Evolutionary conservation across 2,797 vertebrate species (phyloP), one percentile per base, ranked within the genome.

Genomic region (Pteronotus mesoamericanus): DNA sequence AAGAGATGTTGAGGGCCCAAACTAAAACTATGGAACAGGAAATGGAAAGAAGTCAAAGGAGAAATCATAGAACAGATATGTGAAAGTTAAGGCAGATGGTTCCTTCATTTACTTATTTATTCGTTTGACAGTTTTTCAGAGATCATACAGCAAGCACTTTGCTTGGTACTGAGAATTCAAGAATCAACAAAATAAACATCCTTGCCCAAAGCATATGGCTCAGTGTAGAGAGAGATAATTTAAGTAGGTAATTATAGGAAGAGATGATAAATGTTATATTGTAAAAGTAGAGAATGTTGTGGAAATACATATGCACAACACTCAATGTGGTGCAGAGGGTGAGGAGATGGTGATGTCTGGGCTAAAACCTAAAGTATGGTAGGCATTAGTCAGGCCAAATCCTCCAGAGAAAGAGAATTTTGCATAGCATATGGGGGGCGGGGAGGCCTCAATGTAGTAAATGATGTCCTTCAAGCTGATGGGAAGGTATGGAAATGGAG

Each of bases 111-210:
- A 11, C 39, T 34, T 83, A 44, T 77, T 84, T 87, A 75, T 55
- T 86, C 37, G 84, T 71, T n/a, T 86, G 32, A 92, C 44, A 48
- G 15, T 21, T 93, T 94, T 86, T 93, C 75, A 93, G 87, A 61
- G 96, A 72, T 29, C 66, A 84, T 68, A 10, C 22, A 77, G 29
- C n/a, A 39, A 91, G 44, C 22, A 79, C 71, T 92, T 89, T 44
- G 42, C 71, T 72, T 91, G 42, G 16, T 53, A 82, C 61, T 86
- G 77, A 96, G 89, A 95, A 89, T 86, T 84, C 29, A 74, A 34
- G 32, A 86, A 42, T 77, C 46, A 93, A 68, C 51, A 89, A 82
- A 91, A 95, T 89, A 93, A 93, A 94, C 46, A 80, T 42, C 22
- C 32, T 71, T 48, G 53, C 29, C 51, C 84, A 95, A 18, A 84